Conservation (phyloP, 2,888 invertebrate species). For the Palloptera scutellata region DNA sequence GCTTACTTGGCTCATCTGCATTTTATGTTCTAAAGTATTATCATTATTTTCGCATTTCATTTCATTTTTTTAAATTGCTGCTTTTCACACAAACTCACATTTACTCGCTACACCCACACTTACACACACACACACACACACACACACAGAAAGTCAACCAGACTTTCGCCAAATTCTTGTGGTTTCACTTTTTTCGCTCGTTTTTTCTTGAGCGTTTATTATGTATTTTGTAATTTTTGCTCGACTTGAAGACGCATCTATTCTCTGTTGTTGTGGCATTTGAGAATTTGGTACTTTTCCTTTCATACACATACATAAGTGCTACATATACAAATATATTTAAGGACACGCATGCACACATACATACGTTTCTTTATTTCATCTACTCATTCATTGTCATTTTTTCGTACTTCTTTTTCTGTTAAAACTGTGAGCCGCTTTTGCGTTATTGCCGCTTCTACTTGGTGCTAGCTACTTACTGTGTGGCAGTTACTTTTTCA, state of each 20-base stretch:
- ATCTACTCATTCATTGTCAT: too few relatives aligned
- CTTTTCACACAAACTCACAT: not conserved
- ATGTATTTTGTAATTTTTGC: constrained; percentile 5
- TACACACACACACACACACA: constrained; percentile 1
- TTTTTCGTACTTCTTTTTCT: too few relatives aligned
- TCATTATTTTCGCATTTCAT: constrained; percentile 53
- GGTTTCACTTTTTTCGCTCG: constrained; percentile 25
- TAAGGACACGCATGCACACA: too few relatives aligned
- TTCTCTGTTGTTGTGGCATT: constrained; percentile 3
- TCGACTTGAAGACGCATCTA: constrained; percentile 12
- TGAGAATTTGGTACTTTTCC: not conserved
- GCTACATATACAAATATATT: not conserved
- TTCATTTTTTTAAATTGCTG: constrained; percentile 26
- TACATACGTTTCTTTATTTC: too few relatives aligned
- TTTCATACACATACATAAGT: not conserved
- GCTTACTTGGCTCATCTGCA: constrained; percentile 60
- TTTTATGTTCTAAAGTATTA: constrained; percentile 57
- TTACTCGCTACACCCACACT: constrained; percentile 5
- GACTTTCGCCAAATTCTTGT: constrained; percentile 27
- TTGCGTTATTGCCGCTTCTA: too few relatives aligned
- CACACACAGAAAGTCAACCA: not conserved
- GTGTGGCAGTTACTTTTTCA: constrained; percentile 45
- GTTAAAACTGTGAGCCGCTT: too few relatives aligned
- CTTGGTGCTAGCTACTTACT: too few relatives aligned
- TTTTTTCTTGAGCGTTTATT: too few relatives aligned